These are phyloP conservation scores for Tachysurus vachellii DNA, from an alignment of 2,113 vertebrate genomes.

Conservation along the genomic window DNA sequence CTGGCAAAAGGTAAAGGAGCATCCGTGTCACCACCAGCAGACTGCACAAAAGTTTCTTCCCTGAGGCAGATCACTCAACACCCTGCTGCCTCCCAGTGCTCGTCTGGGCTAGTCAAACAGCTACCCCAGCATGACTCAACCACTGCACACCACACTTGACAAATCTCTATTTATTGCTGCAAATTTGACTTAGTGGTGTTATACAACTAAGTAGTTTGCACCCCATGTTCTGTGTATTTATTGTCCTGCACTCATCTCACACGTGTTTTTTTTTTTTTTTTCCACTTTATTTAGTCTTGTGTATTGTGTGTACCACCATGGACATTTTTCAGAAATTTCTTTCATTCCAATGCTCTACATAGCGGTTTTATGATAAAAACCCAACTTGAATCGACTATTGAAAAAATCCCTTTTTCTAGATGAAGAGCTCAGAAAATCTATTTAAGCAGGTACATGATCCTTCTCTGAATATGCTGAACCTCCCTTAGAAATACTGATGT, in stretches of 20 bases:
- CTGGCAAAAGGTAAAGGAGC: background rate
- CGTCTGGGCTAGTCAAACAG: background rate
- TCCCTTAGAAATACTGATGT: background rate
- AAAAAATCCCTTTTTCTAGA: background rate
- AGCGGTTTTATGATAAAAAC: background rate
- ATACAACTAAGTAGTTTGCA: background rate
- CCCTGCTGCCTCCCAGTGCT: background rate
- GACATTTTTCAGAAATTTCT: too few relatives aligned
- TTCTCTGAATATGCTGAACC: background rate
- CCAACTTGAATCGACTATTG: background rate
- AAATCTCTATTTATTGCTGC: too few relatives aligned
- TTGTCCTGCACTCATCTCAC: background rate
- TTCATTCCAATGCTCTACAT: background rate
- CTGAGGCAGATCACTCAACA: background rate
- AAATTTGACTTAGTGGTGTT: too few relatives aligned
- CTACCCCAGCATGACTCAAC: background rate
- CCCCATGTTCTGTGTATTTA: background rate
- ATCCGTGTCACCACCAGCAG: background rate
- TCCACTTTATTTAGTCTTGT: background rate
- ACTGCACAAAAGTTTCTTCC: background rate
- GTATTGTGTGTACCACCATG: background rate
- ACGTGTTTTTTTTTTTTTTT: background rate
- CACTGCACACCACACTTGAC: too few relatives aligned
- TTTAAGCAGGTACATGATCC: background rate
- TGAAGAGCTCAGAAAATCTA: background rate